Conservation (phyloP, 2,888 invertebrate genomes). For the Cheilosia impressa region DNA sequence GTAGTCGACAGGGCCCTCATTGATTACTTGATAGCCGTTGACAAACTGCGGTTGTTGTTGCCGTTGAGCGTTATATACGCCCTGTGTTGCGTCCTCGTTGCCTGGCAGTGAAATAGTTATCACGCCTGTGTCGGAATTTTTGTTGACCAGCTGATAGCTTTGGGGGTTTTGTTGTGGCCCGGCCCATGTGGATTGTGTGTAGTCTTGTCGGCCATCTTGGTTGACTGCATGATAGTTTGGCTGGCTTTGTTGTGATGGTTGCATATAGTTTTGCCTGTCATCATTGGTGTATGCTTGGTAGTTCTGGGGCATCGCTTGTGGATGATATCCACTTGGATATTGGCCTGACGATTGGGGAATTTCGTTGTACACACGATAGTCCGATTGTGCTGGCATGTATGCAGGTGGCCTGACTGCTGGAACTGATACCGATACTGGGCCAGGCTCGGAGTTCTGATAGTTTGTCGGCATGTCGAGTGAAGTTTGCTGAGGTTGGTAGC, state of each 20-base stretch:
- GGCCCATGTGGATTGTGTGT: neutral
- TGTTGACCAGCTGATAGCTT: conserved; percentile 4
- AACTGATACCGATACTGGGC: neutral
- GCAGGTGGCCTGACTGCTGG: neutral
- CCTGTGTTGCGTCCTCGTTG: neutral
- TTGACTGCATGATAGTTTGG: neutral
- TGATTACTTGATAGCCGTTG: conserved; percentile 43
- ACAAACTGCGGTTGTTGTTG: neutral
- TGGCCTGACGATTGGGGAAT: neutral
- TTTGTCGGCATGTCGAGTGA: too few relatives aligned
- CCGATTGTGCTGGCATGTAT: neutral
- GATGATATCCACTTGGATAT: neutral
- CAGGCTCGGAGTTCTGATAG: neutral
- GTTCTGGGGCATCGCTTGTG: neutral
- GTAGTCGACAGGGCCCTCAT: conserved; percentile 36
- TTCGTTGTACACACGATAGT: neutral
- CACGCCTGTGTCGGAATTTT: neutral
- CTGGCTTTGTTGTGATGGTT: neutral
- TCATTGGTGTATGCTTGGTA: neutral
- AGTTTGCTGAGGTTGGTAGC: neutral
- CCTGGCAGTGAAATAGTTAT: conserved; percentile 9
- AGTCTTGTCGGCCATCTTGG: neutral
- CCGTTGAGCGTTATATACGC: neutral
- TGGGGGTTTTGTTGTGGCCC: neutral
- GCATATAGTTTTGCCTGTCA: conserved; percentile 3